phyloP scores from a whole-genome alignment of 2,113 vertebrate genomes.

The Brienomyrus longianalis region DNA sequence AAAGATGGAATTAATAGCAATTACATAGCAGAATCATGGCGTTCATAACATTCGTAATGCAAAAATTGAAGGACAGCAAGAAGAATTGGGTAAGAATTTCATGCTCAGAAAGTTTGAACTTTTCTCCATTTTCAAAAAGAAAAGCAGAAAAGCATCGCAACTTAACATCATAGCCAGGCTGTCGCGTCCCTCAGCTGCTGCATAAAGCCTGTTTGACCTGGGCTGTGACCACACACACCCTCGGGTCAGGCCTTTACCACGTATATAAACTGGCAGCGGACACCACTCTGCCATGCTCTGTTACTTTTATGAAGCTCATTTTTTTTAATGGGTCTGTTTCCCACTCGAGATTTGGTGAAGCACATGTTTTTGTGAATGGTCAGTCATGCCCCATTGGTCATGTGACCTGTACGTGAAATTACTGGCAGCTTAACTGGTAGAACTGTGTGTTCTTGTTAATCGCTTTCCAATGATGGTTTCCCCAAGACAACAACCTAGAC shows the following conservation, averaged over 20 bases:
- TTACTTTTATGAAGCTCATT: background rate
- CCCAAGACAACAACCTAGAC: background rate
- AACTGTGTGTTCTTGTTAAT: background rate
- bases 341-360: background rate
- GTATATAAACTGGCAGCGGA: background rate
- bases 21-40: background rate
- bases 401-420: background rate
- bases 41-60: background rate
- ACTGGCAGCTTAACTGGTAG: background rate
- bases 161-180: background rate
- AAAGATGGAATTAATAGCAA: background rate
- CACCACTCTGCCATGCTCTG: background rate
- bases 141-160: background rate
- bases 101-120: background rate
- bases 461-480: background rate
- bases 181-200: background rate
- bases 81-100: background rate
- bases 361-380: background rate
- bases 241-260: background rate
- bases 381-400: constrained; percentile 5
- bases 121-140: background rate
- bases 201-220: background rate
- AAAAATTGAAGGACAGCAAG: background rate
- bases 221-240: background rate
- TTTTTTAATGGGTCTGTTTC: background rate